A percentile compares a stretch with the other conserved stretches of the same genome.
Evolutionary conservation across 2,888 invertebrate genomes (phyloP).

Genomic region (Trachelus stipa): DNA sequence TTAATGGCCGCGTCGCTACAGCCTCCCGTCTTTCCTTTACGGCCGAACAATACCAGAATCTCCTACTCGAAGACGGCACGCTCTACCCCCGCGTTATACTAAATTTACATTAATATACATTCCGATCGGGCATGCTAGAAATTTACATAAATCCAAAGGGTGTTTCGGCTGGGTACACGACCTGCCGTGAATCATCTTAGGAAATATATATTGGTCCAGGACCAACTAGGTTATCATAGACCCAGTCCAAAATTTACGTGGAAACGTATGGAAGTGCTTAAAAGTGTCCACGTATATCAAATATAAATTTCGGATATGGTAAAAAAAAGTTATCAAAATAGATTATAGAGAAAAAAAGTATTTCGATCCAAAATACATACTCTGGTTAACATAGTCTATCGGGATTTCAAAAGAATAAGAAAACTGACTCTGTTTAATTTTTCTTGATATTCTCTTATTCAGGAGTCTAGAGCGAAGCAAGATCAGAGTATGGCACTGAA

Average conservation of each 20-base stretch:
- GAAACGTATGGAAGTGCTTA: too few relatives aligned
- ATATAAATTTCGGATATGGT: background rate
- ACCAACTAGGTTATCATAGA: background rate
- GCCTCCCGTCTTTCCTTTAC: background rate
- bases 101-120: conserved; percentile 1
- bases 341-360: background rate
- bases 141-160: conserved; percentile 2
- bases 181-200: background rate
- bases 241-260: background rate
- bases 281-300: too few relatives aligned
- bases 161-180: background rate
- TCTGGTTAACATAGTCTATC: background rate
- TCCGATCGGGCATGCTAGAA: background rate
- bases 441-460: background rate
- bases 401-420: too few relatives aligned
- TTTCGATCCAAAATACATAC: background rate
- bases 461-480: background rate
- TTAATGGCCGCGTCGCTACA: background rate
- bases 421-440: background rate
- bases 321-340: background rate
- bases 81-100: background rate
- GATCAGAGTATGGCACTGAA: conserved; percentile 12
- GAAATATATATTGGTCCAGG: background rate
- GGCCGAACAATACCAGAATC: background rate
- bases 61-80: background rate